Base-by-base conservation (phyloP, 1,140 invertebrate genomes). In the Meloidogyne hapla region DNA sequence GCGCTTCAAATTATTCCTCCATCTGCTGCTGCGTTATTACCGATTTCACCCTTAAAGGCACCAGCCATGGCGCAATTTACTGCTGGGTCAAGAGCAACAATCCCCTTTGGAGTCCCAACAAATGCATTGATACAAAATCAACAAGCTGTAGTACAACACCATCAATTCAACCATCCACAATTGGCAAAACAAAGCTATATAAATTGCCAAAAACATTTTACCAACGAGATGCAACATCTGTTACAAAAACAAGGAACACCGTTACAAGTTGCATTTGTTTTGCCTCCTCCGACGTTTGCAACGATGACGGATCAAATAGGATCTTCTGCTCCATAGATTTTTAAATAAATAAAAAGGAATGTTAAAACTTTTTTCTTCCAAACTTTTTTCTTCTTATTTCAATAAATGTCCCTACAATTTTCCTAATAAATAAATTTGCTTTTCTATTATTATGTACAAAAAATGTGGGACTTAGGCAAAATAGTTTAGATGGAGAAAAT, bases 201-300 rank as follows among this genome's bases (percentile, higher is more conserved):
- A 42, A 42, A 42, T 33, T 33, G 13, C 12, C 40, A 42, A 42
- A 56, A 48, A 56, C 5, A 56, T 21, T 56, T 56, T 56, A n/a
- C 48, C 8, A n/a, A 21, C n/a, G 48, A 13, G 3, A 21, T 56
- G 48, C 48, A 56, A 21, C n/a, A 56, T 56, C 48, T 18, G 0
- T 56, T 56, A 56, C 48, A 56, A n/a, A 56, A 56, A n/a, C 48
- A 56, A n/a, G 48, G 48, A n/a, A 56, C 48, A 56, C n/a, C 48
- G 1, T 56, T 56, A 56, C 48, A 56, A 21, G 48, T 56, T 56
- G 18, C 48, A n/a, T 56, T 56, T 56, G 48, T 56, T 56, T 21
- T 56, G 6, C 48, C 48, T 8, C 48, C 48, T n/a, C n/a, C 48
- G 8, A n/a, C 48, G n/a, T 18, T 15, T 13, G 10, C 8, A 56